Evolutionary conservation across 2,113 vertebrate genomes (phyloP).

Genomic region (Himantopus leucocephalus): DNA sequence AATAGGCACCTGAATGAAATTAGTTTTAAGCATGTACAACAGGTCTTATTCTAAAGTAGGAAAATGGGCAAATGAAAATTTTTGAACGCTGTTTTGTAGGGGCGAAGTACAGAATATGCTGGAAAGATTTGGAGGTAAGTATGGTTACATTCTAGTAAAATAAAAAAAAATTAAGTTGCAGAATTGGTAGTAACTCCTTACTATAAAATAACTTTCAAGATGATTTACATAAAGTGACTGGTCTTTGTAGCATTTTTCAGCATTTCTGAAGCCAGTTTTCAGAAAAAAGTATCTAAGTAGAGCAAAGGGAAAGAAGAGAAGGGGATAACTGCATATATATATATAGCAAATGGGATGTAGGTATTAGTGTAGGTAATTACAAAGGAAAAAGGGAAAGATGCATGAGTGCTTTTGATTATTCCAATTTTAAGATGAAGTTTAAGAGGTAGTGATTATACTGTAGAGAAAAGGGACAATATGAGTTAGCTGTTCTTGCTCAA

Average conservation of each 20-base stretch:
- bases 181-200: background rate
- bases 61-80: background rate
- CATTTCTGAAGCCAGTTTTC: background rate
- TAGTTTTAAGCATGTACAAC: background rate
- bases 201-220: background rate
- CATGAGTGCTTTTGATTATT: background rate
- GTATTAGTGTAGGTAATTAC: background rate
- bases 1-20: background rate
- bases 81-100: constrained; percentile 64
- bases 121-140: constrained; percentile 89
- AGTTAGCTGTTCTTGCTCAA: background rate
- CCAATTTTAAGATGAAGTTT: background rate
- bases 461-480: background rate
- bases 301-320: background rate
- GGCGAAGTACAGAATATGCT: constrained; percentile 91
- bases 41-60: background rate
- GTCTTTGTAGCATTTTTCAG: background rate
- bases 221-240: background rate
- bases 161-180: background rate
- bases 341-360: background rate
- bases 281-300: background rate
- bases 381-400: background rate
- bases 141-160: background rate
- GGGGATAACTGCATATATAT: background rate
- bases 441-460: background rate